These are phyloP conservation scores for Micoletzkya japonica DNA, from an alignment of 2,888 invertebrate genomes.

Conservation along the genomic window DNA sequence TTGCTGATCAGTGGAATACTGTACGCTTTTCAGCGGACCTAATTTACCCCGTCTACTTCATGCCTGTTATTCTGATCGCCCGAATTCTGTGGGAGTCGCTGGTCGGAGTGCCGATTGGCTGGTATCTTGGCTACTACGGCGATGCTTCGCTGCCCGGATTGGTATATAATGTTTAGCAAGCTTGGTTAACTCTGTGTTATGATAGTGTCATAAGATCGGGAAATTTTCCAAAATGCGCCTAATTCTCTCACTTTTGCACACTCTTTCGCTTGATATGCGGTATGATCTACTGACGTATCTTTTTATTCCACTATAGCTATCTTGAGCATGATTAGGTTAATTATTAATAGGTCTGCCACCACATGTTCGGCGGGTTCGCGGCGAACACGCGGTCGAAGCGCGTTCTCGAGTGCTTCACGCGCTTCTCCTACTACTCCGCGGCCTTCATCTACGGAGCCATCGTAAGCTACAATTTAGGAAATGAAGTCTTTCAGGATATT, in stretches of 20 bases:
- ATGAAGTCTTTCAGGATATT: too few species aligned
- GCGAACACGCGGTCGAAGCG: constrained; percentile 49
- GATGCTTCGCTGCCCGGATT: constrained; percentile 8
- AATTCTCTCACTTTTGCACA: too few species aligned
- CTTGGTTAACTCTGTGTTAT: background rate
- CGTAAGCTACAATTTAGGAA: too few species aligned
- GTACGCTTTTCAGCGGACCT: constrained; percentile 39
- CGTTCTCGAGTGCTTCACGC: constrained; percentile 58
- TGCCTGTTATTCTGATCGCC: constrained; percentile 48
- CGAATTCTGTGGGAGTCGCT: constrained; percentile 52
- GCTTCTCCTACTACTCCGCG: constrained; percentile 49
- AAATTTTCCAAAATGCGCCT: too few species aligned
- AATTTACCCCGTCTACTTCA: constrained; percentile 49
- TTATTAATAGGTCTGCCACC: constrained; percentile 38
- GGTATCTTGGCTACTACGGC: constrained; percentile 40
- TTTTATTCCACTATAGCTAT: background rate
- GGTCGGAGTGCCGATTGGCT: constrained; percentile 47
- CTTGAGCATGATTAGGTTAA: background rate
- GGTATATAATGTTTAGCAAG: background rate
- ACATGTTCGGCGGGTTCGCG: constrained; percentile 56
- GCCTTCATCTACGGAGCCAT: constrained; percentile 55
- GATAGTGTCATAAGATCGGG: background rate
- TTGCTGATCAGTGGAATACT: background rate
- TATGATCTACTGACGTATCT: background rate
- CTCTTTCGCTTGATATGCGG: too few species aligned